A percentile compares a stretch with the other conserved stretches of the same genome.
Evolutionary conservation across 2,113 vertebrate genomes (phyloP).

Genomic region (Thunnus thynnus): DNA sequence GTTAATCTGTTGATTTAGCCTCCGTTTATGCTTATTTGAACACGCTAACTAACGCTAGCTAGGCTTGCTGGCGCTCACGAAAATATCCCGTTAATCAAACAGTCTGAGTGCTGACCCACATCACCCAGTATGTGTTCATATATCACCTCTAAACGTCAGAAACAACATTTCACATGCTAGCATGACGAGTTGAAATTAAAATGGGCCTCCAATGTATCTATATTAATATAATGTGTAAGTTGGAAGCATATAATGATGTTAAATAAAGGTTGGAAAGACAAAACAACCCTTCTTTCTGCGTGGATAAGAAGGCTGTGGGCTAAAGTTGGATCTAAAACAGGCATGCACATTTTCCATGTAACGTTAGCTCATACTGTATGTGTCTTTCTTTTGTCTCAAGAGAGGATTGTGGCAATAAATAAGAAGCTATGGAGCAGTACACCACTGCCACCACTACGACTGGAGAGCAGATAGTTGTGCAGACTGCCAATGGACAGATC

Average conservation of each 20-base stretch:
- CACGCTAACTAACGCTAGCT: constrained; percentile 23
- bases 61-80: constrained; percentile 6
- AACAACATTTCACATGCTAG: not conserved
- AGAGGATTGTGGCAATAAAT: constrained; percentile 43
- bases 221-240: not conserved
- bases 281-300: not conserved
- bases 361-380: not conserved
- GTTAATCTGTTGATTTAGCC: not conserved
- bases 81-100: no score
- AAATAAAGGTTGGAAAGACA: not conserved
- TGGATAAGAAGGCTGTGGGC: fast-evolving
- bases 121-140: fast-evolving
- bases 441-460: constrained; percentile 92
- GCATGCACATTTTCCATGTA: fast-evolving
- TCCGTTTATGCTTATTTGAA: not conserved
- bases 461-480: constrained; percentile 97
- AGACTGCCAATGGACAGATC: constrained; percentile 93
- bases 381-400: constrained; percentile 27
- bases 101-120: not conserved
- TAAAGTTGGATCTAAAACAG: not conserved
- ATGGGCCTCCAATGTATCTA: not conserved
- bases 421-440: constrained; percentile 93
- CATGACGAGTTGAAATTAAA: not conserved
- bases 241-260: not conserved
- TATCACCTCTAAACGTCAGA: not conserved